Base-by-base conservation (phyloP, 2,888 invertebrate species). In the Deroplatys truncata region DNA sequence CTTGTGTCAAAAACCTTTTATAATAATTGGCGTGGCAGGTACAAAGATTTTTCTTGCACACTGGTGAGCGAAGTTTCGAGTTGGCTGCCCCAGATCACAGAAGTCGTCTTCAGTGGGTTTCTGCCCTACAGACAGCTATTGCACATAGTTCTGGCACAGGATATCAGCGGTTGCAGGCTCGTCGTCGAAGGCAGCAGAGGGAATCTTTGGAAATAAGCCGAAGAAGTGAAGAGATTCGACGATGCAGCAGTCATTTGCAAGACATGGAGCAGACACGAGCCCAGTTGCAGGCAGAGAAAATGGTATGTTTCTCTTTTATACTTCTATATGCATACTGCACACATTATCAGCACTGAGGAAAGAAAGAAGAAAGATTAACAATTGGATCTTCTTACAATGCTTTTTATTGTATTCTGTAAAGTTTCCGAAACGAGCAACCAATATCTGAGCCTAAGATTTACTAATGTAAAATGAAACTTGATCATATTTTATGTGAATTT, bases 81-180 rank as follows among this genome's bases (percentile, higher is more conserved):
- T 94, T 97, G 82, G 96, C 95, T 20, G 96, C 97, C 31, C 95
- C 95, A 91, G 97, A 97, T 93, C 97, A 97, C 92, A 95, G 95
- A 94, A 96, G 96, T 91, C 95, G 97, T 87, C 94, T 97, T 56
- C 97, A 97, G 93, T 97, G 97, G 97, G 94, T 97, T 90, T 96
- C 97, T n/a, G 96, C 96, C 0, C 92, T 97, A 10, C 96, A 96
- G 89, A 94, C 96, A 91, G 97, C 97, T 5, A 95, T 97, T 20
- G 95, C 96, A 31, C 95, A 97, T 92, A 96, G 96, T 0, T 96
- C 95, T 0, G 96, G 95, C 49, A 96, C 96, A 92, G 96, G 96
- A 2, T 97, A 96, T 93, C 97, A 97, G 92, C 93, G 97, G 28
- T 93, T 95, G 29, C 95, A 95, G 91, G 94, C 94, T 13, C 93